Conservation (phyloP, 2,797 vertebrate species). For the Corythornis leucogaster region DNA sequence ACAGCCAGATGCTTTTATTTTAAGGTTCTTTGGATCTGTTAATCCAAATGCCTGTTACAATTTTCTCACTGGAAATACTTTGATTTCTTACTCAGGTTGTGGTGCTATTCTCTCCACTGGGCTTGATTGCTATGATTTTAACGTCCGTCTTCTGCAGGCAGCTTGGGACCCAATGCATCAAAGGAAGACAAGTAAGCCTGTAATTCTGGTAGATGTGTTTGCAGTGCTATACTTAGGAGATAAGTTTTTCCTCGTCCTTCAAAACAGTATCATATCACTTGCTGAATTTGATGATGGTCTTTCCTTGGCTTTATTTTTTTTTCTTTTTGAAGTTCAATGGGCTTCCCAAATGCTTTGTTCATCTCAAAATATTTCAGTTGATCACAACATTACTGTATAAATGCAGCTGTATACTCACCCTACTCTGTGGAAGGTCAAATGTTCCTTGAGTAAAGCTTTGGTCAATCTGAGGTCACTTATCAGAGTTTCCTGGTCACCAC, state of each 20-base stretch:
- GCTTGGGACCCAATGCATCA: background rate
- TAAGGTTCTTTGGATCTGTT: background rate
- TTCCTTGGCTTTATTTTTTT: background rate
- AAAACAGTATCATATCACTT: background rate
- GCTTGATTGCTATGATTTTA: background rate
- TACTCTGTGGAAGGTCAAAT: background rate
- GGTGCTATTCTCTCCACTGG: background rate
- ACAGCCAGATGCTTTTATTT: background rate
- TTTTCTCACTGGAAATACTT: background rate
- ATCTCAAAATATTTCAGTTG: background rate
- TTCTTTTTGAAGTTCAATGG: background rate
- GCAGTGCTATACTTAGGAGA: background rate
- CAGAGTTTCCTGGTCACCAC: background rate
- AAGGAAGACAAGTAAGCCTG: background rate
- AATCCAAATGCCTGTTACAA: background rate
- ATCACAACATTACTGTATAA: background rate
- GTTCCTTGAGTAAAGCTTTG: background rate
- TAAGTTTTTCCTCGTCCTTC: background rate
- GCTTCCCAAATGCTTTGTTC: background rate
- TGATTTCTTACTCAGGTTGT: background rate
- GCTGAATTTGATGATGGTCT: background rate
- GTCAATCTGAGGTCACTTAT: background rate
- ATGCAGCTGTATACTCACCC: background rate
- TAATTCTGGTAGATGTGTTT: background rate
- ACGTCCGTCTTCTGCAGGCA: background rate